Conservation (phyloP, 2,113 vertebrate genomes). For the Gadus macrocephalus region DNA sequence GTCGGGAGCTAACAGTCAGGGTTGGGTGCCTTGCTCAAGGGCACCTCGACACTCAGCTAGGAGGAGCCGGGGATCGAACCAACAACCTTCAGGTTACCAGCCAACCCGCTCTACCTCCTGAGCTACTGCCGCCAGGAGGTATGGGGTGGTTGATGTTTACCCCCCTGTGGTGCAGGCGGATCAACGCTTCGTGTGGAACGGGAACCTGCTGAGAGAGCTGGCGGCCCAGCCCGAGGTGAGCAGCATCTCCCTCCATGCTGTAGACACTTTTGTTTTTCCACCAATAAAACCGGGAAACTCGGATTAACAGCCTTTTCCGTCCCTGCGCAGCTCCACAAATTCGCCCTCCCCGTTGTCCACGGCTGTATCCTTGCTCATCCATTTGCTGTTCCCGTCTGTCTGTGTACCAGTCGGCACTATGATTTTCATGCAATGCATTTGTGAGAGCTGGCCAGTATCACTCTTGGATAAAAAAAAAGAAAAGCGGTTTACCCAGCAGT, state of each 20-base stretch:
- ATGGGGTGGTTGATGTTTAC: background rate
- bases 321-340: conserved; percentile 65
- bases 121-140: too few relatives aligned
- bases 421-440: too few relatives aligned
- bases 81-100: too few relatives aligned
- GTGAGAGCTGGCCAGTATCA: too few relatives aligned
- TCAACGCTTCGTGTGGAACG: conserved; percentile 77
- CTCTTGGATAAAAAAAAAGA: too few relatives aligned
- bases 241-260: background rate
- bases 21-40: too few relatives aligned
- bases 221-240: conserved; percentile 71
- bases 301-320: background rate
- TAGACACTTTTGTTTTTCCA: background rate
- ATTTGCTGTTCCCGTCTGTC: too few relatives aligned
- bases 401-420: background rate
- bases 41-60: too few relatives aligned
- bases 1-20: too few relatives aligned
- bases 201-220: conserved; percentile 70
- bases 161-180: conserved; percentile 61
- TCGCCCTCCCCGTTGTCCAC: conserved; percentile 71
- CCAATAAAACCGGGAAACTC: background rate
- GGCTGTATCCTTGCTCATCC: conserved; percentile 72
- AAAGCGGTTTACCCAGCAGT: too few relatives aligned
- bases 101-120: too few relatives aligned
- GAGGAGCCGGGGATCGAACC: too few relatives aligned